phyloP scores from a whole-genome alignment of 2,113 vertebrate species.

The Aramus guarauna region DNA sequence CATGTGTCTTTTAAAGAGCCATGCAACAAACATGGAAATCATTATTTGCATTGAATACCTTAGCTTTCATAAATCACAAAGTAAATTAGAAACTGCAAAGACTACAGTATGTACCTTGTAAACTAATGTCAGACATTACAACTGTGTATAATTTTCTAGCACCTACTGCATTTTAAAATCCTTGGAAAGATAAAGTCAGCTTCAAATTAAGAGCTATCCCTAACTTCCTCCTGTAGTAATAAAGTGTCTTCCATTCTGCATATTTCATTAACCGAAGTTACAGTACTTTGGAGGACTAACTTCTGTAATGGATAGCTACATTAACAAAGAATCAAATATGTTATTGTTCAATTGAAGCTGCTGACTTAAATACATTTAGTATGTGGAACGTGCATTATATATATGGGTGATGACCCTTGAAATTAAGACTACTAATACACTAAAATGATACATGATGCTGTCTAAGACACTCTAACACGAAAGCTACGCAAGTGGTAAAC shows the following conservation, averaged over 20 bases:
- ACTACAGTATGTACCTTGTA: background rate
- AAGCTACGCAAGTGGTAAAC: background rate
- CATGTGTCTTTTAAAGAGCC: background rate
- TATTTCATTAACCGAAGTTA: background rate
- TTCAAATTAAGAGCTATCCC: background rate
- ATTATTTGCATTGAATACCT: background rate
- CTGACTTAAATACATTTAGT: background rate
- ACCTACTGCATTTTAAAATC: background rate
- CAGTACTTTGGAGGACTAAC: background rate
- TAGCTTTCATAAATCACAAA: background rate
- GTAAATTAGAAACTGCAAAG: background rate
- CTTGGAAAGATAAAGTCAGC: background rate
- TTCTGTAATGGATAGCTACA: background rate
- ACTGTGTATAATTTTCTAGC: background rate
- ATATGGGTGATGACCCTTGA: constrained; percentile 49
- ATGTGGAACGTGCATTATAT: background rate
- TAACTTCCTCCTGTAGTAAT: background rate
- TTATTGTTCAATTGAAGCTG: background rate
- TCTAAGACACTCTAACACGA: background rate
- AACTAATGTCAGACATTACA: background rate
- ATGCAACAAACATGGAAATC: background rate
- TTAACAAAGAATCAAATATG: background rate
- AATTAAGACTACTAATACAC: constrained; percentile 60
- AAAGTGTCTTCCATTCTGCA: background rate
- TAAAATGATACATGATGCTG: background rate